These are phyloP conservation scores for Gonioctena quinquepunctata DNA, from an alignment of 1,140 invertebrate species.

Conservation along the genomic window DNA sequence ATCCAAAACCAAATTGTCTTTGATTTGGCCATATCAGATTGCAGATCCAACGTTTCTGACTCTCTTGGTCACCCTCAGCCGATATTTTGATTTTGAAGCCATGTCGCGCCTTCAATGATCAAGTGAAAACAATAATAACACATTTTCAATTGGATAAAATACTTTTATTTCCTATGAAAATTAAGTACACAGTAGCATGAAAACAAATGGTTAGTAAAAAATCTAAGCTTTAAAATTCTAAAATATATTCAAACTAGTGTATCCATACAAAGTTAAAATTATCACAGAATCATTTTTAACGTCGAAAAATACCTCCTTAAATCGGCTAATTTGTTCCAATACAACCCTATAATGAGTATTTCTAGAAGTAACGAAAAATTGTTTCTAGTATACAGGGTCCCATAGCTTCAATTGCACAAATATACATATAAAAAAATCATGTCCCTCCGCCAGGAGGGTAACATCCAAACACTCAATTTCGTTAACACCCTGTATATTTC, in stretches of 20 bases:
- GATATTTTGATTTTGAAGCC: no score
- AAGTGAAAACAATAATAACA: no score
- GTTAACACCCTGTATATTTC: not conserved
- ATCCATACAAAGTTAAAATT: slow-evolving; percentile 8
- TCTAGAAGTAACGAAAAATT: not conserved
- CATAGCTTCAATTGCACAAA: no score
- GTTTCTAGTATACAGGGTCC: not conserved
- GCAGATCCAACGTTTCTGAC: no score
- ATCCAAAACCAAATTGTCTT: no score
- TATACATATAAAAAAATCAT: not conserved
- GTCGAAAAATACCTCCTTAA: not conserved
- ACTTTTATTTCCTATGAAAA: slow-evolving; percentile 10
- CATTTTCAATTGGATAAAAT: slow-evolving; percentile 7
- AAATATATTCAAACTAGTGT: not conserved
- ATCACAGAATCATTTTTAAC: slow-evolving; percentile 20
- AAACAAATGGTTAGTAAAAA: slow-evolving; percentile 10
- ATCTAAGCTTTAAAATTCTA: not conserved
- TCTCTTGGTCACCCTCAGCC: no score
- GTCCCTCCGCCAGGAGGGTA: not conserved
- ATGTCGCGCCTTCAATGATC: no score
- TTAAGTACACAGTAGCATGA: slow-evolving; percentile 18
- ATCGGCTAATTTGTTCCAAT: not conserved
- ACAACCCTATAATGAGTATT: not conserved
- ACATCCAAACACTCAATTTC: not conserved
- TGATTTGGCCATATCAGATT: no score